Evolutionary conservation across 2,113 vertebrate species (phyloP), one percentile per base, ranked within the genome.

Genomic region (Cinclus mexicanus): DNA sequence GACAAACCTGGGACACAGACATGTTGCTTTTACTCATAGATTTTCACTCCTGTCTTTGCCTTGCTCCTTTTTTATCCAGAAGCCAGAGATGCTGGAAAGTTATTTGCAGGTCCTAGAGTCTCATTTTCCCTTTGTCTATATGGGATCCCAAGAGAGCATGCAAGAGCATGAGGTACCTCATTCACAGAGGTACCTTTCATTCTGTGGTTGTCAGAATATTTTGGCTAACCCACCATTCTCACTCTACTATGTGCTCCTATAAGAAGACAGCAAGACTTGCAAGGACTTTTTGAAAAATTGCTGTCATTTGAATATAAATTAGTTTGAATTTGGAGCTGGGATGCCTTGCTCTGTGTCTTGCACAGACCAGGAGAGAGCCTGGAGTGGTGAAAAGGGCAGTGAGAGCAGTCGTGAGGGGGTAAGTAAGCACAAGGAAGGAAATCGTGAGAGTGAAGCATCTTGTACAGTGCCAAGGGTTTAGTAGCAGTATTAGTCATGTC

Each of bases 231-330:
- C 46, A 31, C 44, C 0, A 0, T 57, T 47, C 41, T 41, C 24
- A 10, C 14, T 35, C 4, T 8, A 1, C 49, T 9, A 0, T 0
- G 0, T 46, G 19, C 35, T 79, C 71, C 65, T 64, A 0, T 33
- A 39, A 44, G 63, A 76, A 46, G 28, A 15, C 19, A 31, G 39
- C 29, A 35, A 53, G 25, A 26, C 59, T 56, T 57, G 13, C 47
- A 19, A 69, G 65, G 33, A 19, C n/a, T 41, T 12, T 82, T 33
- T 74, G 44, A 35, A 39, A 24, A 39, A 26, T 18, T 59, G 39
- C 16, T 47, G 53, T 31, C 24, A 3, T 55, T 75, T 63, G 65
- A 63, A 47, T 14, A 21, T 35, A 10, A 14, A 11, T 7, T 17
- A 9, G 29, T 37, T 25, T 69, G 52, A 55, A 16, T 46, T 83